A percentile compares a stretch with the other conserved stretches of the same genome.
Conservation (phyloP, 2,797 vertebrate species). For the Dallia pectoralis region DNA sequence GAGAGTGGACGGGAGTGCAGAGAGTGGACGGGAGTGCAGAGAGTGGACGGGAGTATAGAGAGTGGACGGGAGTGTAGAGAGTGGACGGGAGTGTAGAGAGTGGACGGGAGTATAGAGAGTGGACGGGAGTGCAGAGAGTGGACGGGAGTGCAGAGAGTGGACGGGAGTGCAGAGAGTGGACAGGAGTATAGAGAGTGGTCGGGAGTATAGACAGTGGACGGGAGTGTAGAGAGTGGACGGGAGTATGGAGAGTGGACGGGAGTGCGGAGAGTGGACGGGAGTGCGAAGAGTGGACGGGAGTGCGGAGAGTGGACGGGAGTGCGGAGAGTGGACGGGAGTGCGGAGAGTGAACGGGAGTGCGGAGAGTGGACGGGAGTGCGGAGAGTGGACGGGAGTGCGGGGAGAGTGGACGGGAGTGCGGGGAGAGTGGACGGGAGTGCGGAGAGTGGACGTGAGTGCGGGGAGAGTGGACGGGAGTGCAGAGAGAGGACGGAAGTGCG, state of each 20-base stretch:
- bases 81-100: background rate
- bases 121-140: background rate
- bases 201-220: too few species aligned
- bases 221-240: background rate
- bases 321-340: background rate
- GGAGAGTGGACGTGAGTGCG: background rate
- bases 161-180: background rate
- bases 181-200: background rate
- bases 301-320: background rate
- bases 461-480: background rate
- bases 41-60: background rate
- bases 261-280: background rate
- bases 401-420: background rate
- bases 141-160: too few species aligned
- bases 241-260: too few species aligned
- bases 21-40: background rate
- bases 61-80: background rate
- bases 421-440: too few species aligned
- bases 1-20: background rate
- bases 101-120: too few species aligned
- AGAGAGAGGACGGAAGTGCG: background rate
- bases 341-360: too few species aligned
- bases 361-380: background rate
- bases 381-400: too few species aligned
- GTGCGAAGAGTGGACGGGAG: too few species aligned